Conservation (phyloP, 1,140 invertebrate genomes). For the Drosophila ambigua region DNA sequence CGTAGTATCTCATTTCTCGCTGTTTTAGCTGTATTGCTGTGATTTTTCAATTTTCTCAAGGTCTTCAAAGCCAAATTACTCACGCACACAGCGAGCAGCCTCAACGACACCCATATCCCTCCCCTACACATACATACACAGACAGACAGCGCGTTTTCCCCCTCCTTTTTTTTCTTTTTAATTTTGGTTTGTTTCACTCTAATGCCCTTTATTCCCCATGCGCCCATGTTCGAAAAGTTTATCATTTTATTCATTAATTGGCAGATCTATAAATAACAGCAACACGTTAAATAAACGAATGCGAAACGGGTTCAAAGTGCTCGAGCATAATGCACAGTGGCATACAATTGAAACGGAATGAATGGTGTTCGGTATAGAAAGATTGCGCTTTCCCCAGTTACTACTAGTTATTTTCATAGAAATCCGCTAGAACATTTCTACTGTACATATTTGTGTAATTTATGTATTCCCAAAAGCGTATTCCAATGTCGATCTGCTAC, state of each 20-base stretch:
- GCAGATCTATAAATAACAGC: slow-evolving; percentile 20
- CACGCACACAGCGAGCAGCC: slow-evolving; percentile 23
- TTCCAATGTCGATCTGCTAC: slow-evolving; percentile 6
- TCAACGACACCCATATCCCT: too few relatives aligned
- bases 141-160: slow-evolving; percentile 37
- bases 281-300: slow-evolving; percentile 33
- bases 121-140: not conserved
- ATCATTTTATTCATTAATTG: slow-evolving; percentile 26
- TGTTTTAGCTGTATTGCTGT: slow-evolving; percentile 39
- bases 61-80: slow-evolving; percentile 66
- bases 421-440: too few relatives aligned
- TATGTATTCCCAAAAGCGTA: slow-evolving; percentile 17
- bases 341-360: slow-evolving; percentile 2
- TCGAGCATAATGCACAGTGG: slow-evolving; percentile 24
- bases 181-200: slow-evolving; percentile 1
- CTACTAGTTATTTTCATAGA: too few relatives aligned
- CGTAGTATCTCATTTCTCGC: slow-evolving; percentile 76
- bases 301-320: slow-evolving; percentile 44
- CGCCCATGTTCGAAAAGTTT: slow-evolving; percentile 14
- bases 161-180: not conserved
- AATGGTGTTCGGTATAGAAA: not conserved
- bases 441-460: too few relatives aligned
- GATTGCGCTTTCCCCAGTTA: too few relatives aligned
- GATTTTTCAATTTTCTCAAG: slow-evolving; percentile 75
- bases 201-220: slow-evolving; percentile 22